Conservation (phyloP, 1,140 invertebrate genomes). For the Ptiloglossa arizonensis region DNA sequence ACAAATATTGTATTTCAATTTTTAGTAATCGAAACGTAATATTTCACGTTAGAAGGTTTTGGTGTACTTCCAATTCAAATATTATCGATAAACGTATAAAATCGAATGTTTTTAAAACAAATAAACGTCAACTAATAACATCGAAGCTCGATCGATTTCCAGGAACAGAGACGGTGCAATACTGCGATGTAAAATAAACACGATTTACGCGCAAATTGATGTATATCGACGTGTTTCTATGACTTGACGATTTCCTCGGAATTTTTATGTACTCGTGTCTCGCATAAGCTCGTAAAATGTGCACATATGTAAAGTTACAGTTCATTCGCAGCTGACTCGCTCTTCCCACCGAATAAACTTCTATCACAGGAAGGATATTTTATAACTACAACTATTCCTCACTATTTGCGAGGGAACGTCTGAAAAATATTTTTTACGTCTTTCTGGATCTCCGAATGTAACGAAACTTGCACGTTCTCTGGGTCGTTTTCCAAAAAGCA, state of each 20-base stretch:
- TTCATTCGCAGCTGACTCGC: slow-evolving; percentile 41
- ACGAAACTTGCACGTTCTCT: too few species aligned
- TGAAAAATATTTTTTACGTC: background rate
- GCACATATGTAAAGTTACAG: slow-evolving; percentile 30
- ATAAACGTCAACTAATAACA: too few species aligned
- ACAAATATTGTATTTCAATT: too few species aligned
- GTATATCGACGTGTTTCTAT: background rate
- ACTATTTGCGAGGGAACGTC: background rate
- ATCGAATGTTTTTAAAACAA: too few species aligned
- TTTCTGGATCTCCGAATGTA: too few species aligned
- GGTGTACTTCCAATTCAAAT: too few species aligned
- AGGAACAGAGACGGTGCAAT: too few species aligned
- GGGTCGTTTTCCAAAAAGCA: too few species aligned
- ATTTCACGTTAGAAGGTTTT: too few species aligned
- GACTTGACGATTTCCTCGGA: slow-evolving; percentile 10
- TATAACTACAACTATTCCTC: slow-evolving; percentile 25
- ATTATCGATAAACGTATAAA: too few species aligned
- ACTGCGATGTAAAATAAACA: background rate
- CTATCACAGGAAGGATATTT: slow-evolving; percentile 2
- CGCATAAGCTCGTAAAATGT: slow-evolving; percentile 24
- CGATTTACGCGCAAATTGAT: background rate
- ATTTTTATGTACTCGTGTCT: slow-evolving; percentile 26
- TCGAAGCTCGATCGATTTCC: too few species aligned
- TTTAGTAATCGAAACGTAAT: too few species aligned
- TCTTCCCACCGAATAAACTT: slow-evolving; percentile 32